Percentiles rank a stretch among this genome's conserved stretches.
These are phyloP conservation scores for Apostichopus parvimensis DNA, from an alignment of 35 echinoderm and acorn worm genomes.

Conservation along the genomic window DNA sequence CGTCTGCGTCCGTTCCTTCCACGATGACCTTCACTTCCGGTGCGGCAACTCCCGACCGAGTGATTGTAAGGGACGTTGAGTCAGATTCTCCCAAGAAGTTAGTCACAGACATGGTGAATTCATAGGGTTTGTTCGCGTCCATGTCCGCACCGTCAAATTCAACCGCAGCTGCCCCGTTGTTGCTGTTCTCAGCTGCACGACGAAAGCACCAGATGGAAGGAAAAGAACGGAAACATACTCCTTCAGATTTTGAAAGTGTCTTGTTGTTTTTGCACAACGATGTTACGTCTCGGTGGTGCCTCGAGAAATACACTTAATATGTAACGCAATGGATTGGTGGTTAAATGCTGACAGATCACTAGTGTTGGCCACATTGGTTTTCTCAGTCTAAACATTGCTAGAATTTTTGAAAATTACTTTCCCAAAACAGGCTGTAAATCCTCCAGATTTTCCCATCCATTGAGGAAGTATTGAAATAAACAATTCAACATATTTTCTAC, in stretches of 20 bases:
- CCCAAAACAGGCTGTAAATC: too few species aligned
- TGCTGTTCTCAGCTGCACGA: conserved; percentile 17
- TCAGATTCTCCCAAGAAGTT: conserved; percentile 85
- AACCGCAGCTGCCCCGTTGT: conserved; percentile 38
- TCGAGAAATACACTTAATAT: background rate
- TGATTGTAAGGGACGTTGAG: conserved; percentile 54
- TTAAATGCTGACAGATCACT: too few species aligned
- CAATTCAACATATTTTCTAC: too few species aligned
- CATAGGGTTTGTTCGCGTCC: conserved; percentile 70
- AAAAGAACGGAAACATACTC: background rate
- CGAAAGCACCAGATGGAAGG: background rate
- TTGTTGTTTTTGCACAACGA: background rate
- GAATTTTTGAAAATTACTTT: too few species aligned
- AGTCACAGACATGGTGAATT: conserved; percentile 68
- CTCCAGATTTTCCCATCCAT: too few species aligned
- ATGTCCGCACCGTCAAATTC: conserved; percentile 61
- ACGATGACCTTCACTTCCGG: conserved; percentile 79
- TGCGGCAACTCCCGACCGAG: conserved; percentile 54
- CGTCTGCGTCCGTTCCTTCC: conserved; percentile 60
- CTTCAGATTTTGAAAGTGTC: background rate
- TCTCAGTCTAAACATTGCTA: too few species aligned
- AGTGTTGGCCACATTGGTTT: too few species aligned
- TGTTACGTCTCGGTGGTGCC: background rate
- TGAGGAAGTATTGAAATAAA: too few species aligned
- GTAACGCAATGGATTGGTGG: too few species aligned